These are phyloP conservation scores for Hucho hucho DNA, from an alignment of 2,113 vertebrate species.

Conservation along the genomic window DNA sequence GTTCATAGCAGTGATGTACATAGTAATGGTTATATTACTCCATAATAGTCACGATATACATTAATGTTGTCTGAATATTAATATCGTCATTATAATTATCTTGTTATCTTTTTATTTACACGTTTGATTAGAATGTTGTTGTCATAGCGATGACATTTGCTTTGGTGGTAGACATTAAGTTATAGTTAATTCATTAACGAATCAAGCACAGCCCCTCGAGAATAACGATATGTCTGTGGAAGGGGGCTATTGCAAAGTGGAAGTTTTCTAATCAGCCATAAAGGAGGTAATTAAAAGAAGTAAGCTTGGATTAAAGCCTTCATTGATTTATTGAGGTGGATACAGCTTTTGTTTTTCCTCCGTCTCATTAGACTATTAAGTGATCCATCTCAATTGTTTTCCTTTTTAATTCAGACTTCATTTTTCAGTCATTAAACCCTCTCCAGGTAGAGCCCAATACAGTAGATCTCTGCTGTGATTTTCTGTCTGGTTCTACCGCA, in stretches of 20 bases:
- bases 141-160: not conserved
- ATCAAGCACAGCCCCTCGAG: not conserved
- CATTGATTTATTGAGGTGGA: constrained; percentile 60
- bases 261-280: constrained; percentile 56
- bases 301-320: constrained; percentile 55
- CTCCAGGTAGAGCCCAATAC: not conserved
- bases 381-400: constrained; percentile 54
- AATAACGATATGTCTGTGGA: constrained; percentile 27
- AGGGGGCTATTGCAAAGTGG: constrained; percentile 28
- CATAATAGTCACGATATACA: not conserved
- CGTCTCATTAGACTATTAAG: constrained; percentile 52
- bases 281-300: constrained; percentile 63
- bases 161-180: not conserved
- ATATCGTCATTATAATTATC: not conserved
- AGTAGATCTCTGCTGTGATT: constrained; percentile 21
- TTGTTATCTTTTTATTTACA: not conserved
- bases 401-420: constrained; percentile 37
- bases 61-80: not conserved
- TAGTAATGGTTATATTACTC: not conserved
- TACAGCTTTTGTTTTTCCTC: constrained; percentile 59
- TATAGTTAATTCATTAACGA: too few relatives aligned
- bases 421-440: constrained; percentile 26
- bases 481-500: constrained; percentile 21
- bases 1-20: not conserved
- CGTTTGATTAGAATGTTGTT: not conserved